Percentiles rank a stretch among this genome's conserved stretches.
Conservation (phyloP, 2,797 vertebrate species). For the Hypotaenidia okinawae region DNA sequence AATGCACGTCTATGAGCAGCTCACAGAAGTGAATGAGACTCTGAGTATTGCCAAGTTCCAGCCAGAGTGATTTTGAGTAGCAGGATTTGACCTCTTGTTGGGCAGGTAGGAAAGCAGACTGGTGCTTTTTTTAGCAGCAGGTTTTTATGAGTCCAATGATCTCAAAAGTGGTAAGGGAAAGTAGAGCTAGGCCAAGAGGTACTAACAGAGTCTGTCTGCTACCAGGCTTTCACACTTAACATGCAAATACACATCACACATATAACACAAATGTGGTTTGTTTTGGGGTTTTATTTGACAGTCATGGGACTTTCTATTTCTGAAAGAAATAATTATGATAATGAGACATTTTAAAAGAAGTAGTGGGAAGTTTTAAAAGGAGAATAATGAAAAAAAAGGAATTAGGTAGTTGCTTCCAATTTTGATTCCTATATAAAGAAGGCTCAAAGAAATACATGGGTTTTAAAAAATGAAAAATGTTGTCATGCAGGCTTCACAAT, state of each 20-base stretch:
- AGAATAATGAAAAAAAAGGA: not conserved
- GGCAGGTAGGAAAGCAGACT: not conserved
- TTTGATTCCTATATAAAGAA: not conserved
- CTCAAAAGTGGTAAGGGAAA: not conserved
- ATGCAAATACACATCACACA: not conserved
- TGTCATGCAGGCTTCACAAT: not conserved
- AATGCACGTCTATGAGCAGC: not conserved
- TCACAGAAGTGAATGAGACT: not conserved
- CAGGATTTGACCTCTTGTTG: not conserved
- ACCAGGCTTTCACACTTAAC: not conserved
- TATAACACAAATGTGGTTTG: not conserved
- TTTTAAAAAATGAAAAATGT: not conserved
- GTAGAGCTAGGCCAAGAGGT: not conserved
- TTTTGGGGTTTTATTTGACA: not conserved
- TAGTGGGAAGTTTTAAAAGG: not conserved
- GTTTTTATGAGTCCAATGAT: not conserved
- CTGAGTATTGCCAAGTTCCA: not conserved
- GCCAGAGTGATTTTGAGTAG: not conserved
- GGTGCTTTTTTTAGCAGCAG: not conserved
- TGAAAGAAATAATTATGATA: not conserved
- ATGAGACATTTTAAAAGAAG: not conserved
- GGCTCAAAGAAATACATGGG: not conserved
- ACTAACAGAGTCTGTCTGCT: not conserved
- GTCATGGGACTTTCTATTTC: not conserved
- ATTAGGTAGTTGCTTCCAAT: not conserved